A percentile compares a stretch with the other conserved stretches of the same genome.
phyloP scores from a whole-genome alignment of 2,888 invertebrate genomes.

The Pristionchus entomophagus region DNA sequence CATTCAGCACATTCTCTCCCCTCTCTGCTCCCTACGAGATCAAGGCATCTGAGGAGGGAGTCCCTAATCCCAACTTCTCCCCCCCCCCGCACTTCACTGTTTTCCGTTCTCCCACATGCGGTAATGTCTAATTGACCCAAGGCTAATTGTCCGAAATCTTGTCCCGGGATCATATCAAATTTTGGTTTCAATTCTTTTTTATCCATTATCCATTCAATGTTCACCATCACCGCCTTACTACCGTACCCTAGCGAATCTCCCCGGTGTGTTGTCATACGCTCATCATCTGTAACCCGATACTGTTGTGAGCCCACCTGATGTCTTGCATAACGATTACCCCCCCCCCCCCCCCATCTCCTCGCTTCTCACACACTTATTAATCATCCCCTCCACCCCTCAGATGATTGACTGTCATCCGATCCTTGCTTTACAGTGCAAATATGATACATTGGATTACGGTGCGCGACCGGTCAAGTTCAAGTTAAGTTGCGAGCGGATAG shows the following conservation, averaged over 20 bases:
- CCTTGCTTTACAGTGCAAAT: neutral
- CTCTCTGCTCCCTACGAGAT: neutral
- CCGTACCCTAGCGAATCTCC: neutral
- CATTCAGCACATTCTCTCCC: neutral
- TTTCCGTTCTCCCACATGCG: neutral
- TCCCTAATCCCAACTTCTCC: neutral
- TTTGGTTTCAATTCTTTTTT: neutral
- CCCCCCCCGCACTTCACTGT: neutral
- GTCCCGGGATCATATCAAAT: too few species aligned
- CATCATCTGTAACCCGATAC: conserved; percentile 13
- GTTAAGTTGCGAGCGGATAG: neutral
- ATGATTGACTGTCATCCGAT: conserved; percentile 6
- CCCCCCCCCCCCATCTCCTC: too few species aligned
- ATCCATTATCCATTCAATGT: neutral
- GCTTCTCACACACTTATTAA: conserved; percentile 13
- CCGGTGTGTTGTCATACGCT: neutral
- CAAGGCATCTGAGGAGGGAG: neutral
- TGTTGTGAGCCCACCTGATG: neutral
- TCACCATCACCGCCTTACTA: neutral
- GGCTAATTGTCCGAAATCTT: neutral
- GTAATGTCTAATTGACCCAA: too few species aligned
- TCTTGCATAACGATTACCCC: conserved; percentile 21
- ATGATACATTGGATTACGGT: neutral
- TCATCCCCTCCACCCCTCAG: neutral
- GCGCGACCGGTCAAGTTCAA: neutral